Percentiles rank a stretch among this genome's conserved stretches.
phyloP scores from a whole-genome alignment of 2,113 vertebrate genomes.

The Hucho hucho region DNA sequence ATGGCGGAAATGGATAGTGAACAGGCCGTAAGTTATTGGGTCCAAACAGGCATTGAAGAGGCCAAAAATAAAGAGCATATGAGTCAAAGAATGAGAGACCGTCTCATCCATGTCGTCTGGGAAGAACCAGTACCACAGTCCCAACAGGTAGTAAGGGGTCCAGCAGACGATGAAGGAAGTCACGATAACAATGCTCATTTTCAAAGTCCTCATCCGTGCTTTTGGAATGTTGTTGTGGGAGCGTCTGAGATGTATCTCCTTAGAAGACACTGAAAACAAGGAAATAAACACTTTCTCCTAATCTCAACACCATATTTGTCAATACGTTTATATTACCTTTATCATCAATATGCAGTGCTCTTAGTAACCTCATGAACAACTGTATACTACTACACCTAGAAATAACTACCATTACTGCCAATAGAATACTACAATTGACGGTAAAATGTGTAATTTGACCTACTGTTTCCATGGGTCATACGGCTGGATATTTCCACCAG shows the following conservation, averaged over 20 bases:
- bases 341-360: no score
- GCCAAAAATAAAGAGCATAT: constrained; percentile 81
- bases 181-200: constrained; percentile 82
- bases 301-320: no score
- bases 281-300: neutral
- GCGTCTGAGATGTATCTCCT: constrained; percentile 73
- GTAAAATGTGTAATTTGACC: constrained; percentile 27
- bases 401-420: neutral
- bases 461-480: constrained; percentile 70
- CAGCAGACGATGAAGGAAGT: constrained; percentile 81
- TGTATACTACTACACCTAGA: neutral
- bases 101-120: constrained; percentile 77
- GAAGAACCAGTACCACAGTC: constrained; percentile 82
- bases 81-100: constrained; percentile 77
- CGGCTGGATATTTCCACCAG: constrained; percentile 79
- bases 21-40: constrained; percentile 77
- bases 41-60: constrained; percentile 77
- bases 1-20: constrained; percentile 71
- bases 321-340: no score
- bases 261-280: constrained; percentile 65
- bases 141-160: constrained; percentile 81
- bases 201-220: constrained; percentile 79
- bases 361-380: neutral
- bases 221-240: constrained; percentile 82
- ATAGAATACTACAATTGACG: neutral